phyloP scores from a whole-genome alignment of 1,140 invertebrate genomes.

The Varroa destructor region DNA sequence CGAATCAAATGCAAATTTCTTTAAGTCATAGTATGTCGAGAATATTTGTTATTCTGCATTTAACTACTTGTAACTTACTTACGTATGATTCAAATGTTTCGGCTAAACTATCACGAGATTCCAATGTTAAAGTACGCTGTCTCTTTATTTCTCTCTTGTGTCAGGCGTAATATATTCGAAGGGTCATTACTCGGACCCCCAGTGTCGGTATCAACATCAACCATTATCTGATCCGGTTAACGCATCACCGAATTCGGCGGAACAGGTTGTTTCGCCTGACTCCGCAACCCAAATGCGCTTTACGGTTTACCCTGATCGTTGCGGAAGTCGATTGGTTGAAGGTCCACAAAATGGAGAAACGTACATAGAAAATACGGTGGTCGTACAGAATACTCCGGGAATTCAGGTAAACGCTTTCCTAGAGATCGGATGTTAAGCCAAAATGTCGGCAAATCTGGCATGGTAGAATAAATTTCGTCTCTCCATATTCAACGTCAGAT shows the following conservation, averaged over 20 bases:
- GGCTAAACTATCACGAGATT: too few relatives aligned
- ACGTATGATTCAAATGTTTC: too few relatives aligned
- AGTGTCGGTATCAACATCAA: background rate
- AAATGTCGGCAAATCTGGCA: background rate
- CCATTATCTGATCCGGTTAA: too few relatives aligned
- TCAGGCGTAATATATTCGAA: slow-evolving; percentile 14
- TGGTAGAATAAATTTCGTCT: too few relatives aligned
- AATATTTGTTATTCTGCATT: too few relatives aligned
- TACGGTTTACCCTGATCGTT: background rate
- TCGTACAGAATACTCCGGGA: slow-evolving; percentile 10
- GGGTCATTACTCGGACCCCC: slow-evolving; percentile 6
- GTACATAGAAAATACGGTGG: slow-evolving; percentile 7
- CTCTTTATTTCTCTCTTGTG: too few relatives aligned
- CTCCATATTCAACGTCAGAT: too few relatives aligned
- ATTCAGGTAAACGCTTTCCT: background rate
- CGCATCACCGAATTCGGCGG: too few relatives aligned
- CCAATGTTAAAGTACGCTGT: too few relatives aligned
- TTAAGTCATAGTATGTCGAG: too few relatives aligned
- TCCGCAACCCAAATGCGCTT: background rate
- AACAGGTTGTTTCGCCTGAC: background rate
- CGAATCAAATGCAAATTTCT: too few relatives aligned
- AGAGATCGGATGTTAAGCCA: background rate
- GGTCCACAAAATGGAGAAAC: slow-evolving; percentile 4
- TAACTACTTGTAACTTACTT: too few relatives aligned
- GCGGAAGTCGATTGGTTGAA: slow-evolving; percentile 10